Evolutionary conservation across 2,888 invertebrate species (phyloP).

Genomic region (Eubasilissa splendida): DNA sequence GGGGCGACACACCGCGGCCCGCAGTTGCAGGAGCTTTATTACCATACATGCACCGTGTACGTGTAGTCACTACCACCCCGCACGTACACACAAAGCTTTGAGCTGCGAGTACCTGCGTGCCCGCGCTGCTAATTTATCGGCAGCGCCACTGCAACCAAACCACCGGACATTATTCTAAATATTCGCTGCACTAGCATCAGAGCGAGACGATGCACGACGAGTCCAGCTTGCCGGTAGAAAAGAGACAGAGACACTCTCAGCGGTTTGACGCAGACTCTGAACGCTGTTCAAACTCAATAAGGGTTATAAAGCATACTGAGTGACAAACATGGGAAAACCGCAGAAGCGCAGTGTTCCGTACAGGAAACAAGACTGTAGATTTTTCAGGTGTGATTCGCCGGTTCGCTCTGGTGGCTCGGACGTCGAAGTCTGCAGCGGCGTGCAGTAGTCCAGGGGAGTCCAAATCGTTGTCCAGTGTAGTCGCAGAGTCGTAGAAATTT

Average conservation of each 20-base stretch:
- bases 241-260: slow-evolving; percentile 10
- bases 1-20: neutral
- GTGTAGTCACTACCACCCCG: too few relatives aligned
- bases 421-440: too few relatives aligned
- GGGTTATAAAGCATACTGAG: neutral
- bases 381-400: too few relatives aligned
- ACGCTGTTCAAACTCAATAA: neutral
- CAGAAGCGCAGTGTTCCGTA: too few relatives aligned
- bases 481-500: too few relatives aligned
- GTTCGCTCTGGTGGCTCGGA: too few relatives aligned
- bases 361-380: too few relatives aligned
- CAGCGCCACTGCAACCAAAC: slow-evolving; percentile 46
- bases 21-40: slow-evolving; percentile 30
- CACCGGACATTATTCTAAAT: slow-evolving; percentile 46
- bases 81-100: slow-evolving; percentile 35
- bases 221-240: neutral
- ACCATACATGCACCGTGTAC: slow-evolving; percentile 21
- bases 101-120: slow-evolving; percentile 23
- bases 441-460: too few relatives aligned
- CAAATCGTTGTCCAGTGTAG: too few relatives aligned
- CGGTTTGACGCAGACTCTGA: neutral
- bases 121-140: slow-evolving; percentile 43
- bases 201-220: slow-evolving; percentile 3
- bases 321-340: neutral
- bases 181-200: slow-evolving; percentile 33